phyloP scores from a whole-genome alignment of 1,140 invertebrate genomes.

The Drosophila lowei region DNA sequence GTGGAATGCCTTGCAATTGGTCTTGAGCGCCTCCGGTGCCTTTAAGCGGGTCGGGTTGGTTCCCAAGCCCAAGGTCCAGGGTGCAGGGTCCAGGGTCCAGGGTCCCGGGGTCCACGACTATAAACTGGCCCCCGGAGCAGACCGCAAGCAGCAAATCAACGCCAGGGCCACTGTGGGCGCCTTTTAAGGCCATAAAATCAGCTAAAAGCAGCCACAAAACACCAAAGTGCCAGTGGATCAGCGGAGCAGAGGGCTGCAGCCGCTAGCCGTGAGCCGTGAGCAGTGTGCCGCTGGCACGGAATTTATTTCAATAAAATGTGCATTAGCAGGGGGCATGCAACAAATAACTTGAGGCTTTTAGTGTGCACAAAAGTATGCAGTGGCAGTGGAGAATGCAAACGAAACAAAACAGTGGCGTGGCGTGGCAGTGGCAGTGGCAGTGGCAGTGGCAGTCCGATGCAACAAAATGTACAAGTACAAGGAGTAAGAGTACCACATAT shows the following conservation, averaged over 20 bases:
- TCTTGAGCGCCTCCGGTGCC: conserved; percentile 28
- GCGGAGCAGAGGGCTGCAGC: conserved; percentile 16
- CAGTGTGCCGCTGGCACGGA: conserved; percentile 55
- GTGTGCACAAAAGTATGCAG: conserved; percentile 40
- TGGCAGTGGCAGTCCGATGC: conserved; percentile 4
- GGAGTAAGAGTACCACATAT: conserved; percentile 46
- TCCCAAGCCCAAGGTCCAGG: not conserved
- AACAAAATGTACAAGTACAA: not conserved
- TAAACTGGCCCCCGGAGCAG: conserved; percentile 71
- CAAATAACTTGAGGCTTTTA: conserved; percentile 80
- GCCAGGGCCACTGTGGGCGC: conserved; percentile 55
- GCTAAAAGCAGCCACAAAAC: conserved; percentile 80
- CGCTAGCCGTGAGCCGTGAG: conserved; percentile 11
- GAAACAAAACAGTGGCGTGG: conserved; percentile 29
- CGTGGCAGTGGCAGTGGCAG: not conserved
- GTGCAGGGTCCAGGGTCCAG: conserved; percentile 7
- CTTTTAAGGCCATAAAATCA: conserved; percentile 78
- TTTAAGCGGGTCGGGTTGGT: conserved; percentile 45
- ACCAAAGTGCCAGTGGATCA: conserved; percentile 67
- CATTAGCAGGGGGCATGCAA: conserved; percentile 72
- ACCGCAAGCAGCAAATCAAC: conserved; percentile 74
- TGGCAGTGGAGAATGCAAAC: conserved; percentile 43
- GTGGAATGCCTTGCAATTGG: conserved; percentile 53
- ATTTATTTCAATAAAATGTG: conserved; percentile 82
- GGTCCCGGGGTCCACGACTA: conserved; percentile 29